Percentiles rank a stretch among this genome's conserved stretches.
These are phyloP conservation scores for Disparrhopalites patrizii DNA, from an alignment of 2,888 invertebrate genomes.

Conservation along the genomic window DNA sequence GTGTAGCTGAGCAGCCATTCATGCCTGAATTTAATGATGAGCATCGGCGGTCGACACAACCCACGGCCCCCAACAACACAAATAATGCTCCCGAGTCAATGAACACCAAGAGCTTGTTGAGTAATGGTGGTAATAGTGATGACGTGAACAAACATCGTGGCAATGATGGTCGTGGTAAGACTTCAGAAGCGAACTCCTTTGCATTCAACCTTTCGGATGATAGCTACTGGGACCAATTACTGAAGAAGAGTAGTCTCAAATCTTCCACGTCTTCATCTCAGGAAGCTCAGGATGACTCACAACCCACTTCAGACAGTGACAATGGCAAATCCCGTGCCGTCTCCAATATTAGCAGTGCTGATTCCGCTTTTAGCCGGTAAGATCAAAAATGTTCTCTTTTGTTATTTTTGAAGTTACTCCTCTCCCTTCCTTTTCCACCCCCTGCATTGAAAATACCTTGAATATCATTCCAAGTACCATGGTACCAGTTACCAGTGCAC, in stretches of 20 bases:
- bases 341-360: conserved; percentile 47
- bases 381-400: not conserved
- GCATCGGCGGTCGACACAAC: not conserved
- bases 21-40: not conserved
- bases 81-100: not conserved
- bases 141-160: not conserved
- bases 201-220: conserved; percentile 33
- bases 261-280: conserved; percentile 12
- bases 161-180: not conserved
- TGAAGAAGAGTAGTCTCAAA: conserved; percentile 23
- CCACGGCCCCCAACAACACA: no score
- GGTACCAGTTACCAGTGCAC: no score
- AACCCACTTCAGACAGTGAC: conserved; percentile 31
- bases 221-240: conserved; percentile 45
- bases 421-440: no score
- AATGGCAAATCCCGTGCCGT: conserved; percentile 39
- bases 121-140: not conserved
- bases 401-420: no score
- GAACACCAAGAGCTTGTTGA: not conserved
- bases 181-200: conserved; percentile 23
- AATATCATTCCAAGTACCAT: no score
- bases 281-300: conserved; percentile 16
- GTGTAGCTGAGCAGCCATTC: conserved; percentile 29
- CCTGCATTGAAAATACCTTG: no score
- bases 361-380: conserved; percentile 47